phyloP scores from a whole-genome alignment of 1,140 invertebrate genomes.

The Heliconius hewitsoni region DNA sequence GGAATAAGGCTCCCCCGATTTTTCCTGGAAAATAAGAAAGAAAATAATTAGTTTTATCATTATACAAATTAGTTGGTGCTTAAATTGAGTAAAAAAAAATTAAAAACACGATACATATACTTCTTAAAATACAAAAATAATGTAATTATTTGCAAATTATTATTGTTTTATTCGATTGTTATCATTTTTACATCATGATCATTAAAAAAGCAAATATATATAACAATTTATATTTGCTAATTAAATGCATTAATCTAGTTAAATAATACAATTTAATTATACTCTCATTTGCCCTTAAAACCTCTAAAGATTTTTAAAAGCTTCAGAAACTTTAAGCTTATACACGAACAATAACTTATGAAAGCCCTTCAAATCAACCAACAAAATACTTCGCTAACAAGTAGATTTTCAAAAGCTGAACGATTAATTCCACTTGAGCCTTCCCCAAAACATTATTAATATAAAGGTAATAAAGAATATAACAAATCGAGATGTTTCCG shows the following conservation, averaged over 20 bases:
- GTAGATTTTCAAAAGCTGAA: constrained; percentile 19
- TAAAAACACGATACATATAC: no score
- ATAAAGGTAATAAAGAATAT: constrained; percentile 48
- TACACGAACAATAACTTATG: background rate
- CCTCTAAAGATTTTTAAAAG: background rate
- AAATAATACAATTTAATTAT: no score
- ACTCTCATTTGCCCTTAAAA: no score
- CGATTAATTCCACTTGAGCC: constrained; percentile 38
- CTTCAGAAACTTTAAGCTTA: background rate
- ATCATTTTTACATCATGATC: no score
- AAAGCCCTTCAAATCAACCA: background rate
- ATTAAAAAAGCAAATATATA: no score
- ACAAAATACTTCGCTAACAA: background rate
- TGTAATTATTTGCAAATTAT: no score
- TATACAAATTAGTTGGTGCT: background rate
- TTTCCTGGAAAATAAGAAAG: constrained; percentile 85
- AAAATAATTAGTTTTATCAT: constrained; percentile 7
- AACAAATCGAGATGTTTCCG: constrained; percentile 68
- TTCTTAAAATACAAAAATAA: no score
- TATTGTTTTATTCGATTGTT: no score
- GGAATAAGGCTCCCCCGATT: constrained; percentile 87
- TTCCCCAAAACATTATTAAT: constrained; percentile 47
- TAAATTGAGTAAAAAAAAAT: background rate
- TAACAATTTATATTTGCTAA: no score
- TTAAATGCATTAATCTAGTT: no score